phyloP scores from a whole-genome alignment of 2,888 invertebrate genomes.

The Carterocephalus palaemon region DNA sequence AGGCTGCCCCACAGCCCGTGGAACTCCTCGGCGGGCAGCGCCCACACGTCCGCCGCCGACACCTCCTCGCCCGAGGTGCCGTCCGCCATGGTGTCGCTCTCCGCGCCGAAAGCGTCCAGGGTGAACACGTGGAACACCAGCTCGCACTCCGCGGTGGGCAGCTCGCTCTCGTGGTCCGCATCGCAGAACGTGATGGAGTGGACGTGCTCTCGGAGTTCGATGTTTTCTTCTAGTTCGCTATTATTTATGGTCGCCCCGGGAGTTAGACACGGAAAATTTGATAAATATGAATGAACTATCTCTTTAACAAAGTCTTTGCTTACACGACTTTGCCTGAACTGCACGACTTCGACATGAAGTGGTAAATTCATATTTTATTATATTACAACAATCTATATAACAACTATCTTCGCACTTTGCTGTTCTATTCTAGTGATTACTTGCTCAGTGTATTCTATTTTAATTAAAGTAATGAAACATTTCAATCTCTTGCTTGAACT shows the following conservation, averaged over 20 bases:
- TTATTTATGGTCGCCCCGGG: conserved; percentile 51
- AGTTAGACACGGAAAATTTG: conserved; percentile 47
- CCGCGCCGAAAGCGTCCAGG: conserved; percentile 53
- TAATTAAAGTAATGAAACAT: too few relatives aligned
- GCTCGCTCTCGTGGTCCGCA: conserved; percentile 49
- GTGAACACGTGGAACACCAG: conserved; percentile 55
- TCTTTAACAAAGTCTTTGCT: conserved; percentile 49
- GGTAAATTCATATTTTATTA: conserved; percentile 42
- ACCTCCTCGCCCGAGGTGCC: conserved; percentile 73
- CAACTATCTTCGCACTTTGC: not conserved
- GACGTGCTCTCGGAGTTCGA: conserved; percentile 53
- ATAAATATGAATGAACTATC: conserved; percentile 49
- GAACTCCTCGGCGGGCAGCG: conserved; percentile 88
- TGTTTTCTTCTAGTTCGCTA: conserved; percentile 46
- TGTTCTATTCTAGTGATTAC: not conserved
- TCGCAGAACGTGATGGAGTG: conserved; percentile 59
- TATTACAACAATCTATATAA: not conserved
- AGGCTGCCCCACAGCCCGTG: conserved; percentile 95
- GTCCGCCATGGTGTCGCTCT: conserved; percentile 64
- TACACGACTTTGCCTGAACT: conserved; percentile 52
- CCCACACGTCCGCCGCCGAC: conserved; percentile 85
- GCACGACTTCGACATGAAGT: conserved; percentile 64
- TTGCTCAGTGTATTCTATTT: too few relatives aligned
- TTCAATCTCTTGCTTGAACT: too few relatives aligned
- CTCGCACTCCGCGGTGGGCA: conserved; percentile 43